Conservation (phyloP, 2,888 invertebrate species). For the Prosapia bicincta region DNA sequence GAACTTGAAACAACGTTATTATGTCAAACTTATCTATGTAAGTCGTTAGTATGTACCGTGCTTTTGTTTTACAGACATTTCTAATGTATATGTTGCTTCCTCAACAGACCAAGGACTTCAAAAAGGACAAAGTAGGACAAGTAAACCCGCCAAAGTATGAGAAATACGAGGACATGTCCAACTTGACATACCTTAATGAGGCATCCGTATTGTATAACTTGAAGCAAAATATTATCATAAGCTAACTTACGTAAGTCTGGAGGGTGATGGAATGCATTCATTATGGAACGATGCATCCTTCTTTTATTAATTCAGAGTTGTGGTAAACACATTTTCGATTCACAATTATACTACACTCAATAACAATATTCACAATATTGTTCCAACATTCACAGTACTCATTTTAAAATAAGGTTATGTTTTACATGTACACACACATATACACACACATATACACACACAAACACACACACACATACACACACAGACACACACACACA, state of each 20-base stretch:
- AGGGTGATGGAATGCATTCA: background rate
- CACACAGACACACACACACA: too few relatives aligned
- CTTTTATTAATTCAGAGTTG: too few relatives aligned
- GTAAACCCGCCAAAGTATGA: conserved; percentile 99
- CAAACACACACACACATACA: too few relatives aligned
- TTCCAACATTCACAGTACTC: too few relatives aligned
- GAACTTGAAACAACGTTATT: conserved; percentile 93
- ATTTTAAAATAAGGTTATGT: too few relatives aligned
- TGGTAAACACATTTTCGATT: too few relatives aligned
- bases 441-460: too few relatives aligned
- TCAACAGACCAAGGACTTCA: conserved; percentile 84
- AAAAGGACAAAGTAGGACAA: conserved; percentile 93
- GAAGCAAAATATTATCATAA: conserved; percentile 95
- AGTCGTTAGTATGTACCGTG: conserved; percentile 57
- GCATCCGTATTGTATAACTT: conserved; percentile 98
- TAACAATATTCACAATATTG: too few relatives aligned
- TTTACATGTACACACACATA: too few relatives aligned
- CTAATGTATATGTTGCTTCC: conserved; percentile 10
- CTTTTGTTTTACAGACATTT: conserved; percentile 1
- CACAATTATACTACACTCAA: too few relatives aligned
- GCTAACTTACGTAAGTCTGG: conserved; percentile 93
- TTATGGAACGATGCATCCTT: background rate
- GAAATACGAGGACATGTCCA: conserved; percentile 98
- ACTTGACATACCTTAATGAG: conserved; percentile 98
- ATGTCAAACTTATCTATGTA: conserved; percentile 91